Evolutionary conservation across 2,113 vertebrate species (phyloP).

Genomic region (Sylvilagus bachmani): DNA sequence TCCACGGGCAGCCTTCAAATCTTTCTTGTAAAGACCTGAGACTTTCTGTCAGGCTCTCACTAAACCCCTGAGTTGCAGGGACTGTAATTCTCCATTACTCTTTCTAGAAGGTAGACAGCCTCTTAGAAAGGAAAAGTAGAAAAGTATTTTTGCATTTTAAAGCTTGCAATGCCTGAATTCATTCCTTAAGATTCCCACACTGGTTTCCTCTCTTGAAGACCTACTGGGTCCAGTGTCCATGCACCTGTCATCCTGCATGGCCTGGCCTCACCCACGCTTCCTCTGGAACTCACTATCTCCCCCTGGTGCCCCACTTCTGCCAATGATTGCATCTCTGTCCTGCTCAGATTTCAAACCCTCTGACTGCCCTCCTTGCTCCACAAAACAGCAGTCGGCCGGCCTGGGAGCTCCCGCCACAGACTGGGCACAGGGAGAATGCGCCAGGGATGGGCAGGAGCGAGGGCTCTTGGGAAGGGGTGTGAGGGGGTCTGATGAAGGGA

Average conservation of each 20-base stretch:
- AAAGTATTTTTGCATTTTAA: background rate
- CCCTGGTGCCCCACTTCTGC: background rate
- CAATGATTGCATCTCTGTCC: background rate
- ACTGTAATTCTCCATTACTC: background rate
- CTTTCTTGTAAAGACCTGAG: constrained; percentile 63
- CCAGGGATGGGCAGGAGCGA: background rate
- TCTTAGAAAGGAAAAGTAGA: background rate
- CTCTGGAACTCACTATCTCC: background rate
- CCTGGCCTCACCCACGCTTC: background rate
- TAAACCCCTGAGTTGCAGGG: background rate
- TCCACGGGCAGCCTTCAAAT: background rate
- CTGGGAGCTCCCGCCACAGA: background rate
- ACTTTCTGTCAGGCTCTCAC: background rate
- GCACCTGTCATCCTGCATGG: background rate
- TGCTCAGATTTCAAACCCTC: background rate
- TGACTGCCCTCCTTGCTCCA: background rate
- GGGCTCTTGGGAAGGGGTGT: background rate
- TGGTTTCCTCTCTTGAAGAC: background rate
- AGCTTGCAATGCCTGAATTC: background rate
- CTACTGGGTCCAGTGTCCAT: background rate
- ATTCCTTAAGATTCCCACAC: background rate
- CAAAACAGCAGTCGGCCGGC: background rate
- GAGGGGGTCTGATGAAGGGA: background rate
- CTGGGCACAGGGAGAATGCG: background rate
- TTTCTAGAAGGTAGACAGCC: background rate